phyloP scores from a whole-genome alignment of 2,797 vertebrate genomes.

The Oophaga sylvatica region DNA sequence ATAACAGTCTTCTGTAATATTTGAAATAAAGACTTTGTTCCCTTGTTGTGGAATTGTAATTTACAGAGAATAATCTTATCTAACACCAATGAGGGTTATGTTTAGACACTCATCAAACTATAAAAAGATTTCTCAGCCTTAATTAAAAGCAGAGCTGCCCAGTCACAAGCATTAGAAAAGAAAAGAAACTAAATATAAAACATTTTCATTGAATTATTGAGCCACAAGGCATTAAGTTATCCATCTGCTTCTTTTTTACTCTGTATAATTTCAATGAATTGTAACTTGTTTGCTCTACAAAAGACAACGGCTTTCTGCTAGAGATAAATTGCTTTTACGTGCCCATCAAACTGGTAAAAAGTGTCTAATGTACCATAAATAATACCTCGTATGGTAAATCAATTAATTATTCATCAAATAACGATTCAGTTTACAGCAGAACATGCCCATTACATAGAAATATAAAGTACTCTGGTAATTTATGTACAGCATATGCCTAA shows the following conservation, averaged over 20 bases:
- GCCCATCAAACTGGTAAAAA: slow-evolving; percentile 10
- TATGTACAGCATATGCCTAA: background rate
- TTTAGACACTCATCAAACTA: background rate
- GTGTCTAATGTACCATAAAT: slow-evolving; percentile 9
- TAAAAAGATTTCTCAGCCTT: background rate
- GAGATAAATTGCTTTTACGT: slow-evolving; percentile 18
- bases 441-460: background rate
- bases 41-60: background rate
- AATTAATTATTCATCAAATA: background rate
- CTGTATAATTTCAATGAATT: background rate
- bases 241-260: slow-evolving; percentile 25
- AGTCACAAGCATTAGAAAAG: slow-evolving; percentile 8
- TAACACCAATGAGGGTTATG: background rate
- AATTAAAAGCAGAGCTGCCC: background rate
- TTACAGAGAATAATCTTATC: background rate
- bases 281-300: background rate
- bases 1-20: background rate
- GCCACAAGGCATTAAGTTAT: background rate
- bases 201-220: slow-evolving; percentile 5
- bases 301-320: slow-evolving; percentile 12
- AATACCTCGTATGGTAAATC: background rate
- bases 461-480: background rate
- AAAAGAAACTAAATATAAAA: slow-evolving; percentile 12
- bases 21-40: background rate
- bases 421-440: background rate